These are phyloP conservation scores for Sphyrna mokarran DNA, from an alignment of 2,113 vertebrate genomes.

Conservation along the genomic window DNA sequence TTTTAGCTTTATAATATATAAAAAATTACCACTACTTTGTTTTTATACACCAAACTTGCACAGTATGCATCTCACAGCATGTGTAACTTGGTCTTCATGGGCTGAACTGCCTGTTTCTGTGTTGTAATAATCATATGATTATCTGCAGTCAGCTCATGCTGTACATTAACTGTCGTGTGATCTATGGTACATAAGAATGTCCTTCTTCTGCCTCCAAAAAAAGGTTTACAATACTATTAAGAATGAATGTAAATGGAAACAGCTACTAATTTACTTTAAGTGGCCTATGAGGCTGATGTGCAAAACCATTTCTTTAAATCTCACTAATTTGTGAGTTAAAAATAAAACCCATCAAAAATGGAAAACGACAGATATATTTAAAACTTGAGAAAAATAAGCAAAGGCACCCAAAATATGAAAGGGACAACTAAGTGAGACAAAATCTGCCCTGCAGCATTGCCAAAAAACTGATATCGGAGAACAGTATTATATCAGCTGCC, in stretches of 20 bases:
- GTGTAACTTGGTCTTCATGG: not conserved
- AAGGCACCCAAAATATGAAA: not conserved
- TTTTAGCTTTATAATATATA: not conserved
- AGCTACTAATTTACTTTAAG: slow-evolving; percentile 22
- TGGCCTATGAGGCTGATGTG: not conserved
- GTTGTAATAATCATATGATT: not conserved
- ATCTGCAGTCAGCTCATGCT: not conserved
- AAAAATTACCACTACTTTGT: not conserved
- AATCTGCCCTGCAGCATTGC: slow-evolving; percentile 15
- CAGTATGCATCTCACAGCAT: not conserved
- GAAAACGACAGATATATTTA: not conserved
- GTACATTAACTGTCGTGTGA: not conserved
- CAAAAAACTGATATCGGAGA: not conserved
- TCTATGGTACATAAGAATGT: not conserved
- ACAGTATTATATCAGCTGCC: not conserved
- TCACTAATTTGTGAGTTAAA: not conserved
- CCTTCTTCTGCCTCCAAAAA: not conserved
- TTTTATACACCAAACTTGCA: not conserved
- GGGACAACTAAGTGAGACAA: not conserved
- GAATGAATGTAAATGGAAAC: not conserved
- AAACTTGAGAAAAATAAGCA: not conserved
- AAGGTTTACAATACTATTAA: not conserved
- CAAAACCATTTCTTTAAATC: slow-evolving; percentile 3
- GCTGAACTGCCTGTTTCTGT: not conserved
- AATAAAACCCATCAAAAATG: not conserved